Percentiles rank a stretch among this genome's conserved stretches.
These are phyloP conservation scores for Rhyacichthys aspro DNA, from an alignment of 2,797 vertebrate species.

Conservation along the genomic window DNA sequence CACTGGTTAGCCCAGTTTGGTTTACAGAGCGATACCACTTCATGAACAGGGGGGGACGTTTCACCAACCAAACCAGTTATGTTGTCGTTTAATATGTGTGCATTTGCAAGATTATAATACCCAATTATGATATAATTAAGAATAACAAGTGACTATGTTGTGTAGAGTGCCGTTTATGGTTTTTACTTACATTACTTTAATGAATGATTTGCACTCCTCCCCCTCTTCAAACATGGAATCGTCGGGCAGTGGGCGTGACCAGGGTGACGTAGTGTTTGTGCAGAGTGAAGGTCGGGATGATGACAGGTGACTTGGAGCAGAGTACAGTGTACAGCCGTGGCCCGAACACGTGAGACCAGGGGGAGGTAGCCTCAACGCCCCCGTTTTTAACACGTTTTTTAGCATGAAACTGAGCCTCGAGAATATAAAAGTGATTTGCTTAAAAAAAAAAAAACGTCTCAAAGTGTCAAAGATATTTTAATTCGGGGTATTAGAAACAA, in stretches of 20 bases:
- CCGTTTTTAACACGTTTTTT: background rate
- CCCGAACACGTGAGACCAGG: conserved; percentile 35
- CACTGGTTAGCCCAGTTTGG: conserved; percentile 40
- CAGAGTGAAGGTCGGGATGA: conserved; percentile 52
- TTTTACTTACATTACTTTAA: background rate
- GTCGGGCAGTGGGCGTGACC: conserved; percentile 34
- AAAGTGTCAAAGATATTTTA: too few species aligned
- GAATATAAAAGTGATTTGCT: too few species aligned
- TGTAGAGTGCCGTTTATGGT: too few species aligned
- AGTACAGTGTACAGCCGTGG: background rate
- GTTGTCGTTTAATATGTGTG: rapidly evolving
- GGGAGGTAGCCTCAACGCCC: background rate
- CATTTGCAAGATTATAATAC: background rate
- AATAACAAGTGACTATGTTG: too few species aligned
- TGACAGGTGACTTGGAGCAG: conserved; percentile 50
- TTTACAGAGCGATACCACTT: conserved; percentile 63
- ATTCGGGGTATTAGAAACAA: too few species aligned
- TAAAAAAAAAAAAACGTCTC: too few species aligned
- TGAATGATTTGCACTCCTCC: background rate
- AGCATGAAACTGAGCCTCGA: background rate
- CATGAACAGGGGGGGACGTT: rapidly evolving
- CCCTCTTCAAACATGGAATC: background rate
- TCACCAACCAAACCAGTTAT: rapidly evolving
- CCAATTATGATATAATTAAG: too few species aligned
- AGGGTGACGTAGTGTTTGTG: conserved; percentile 62